Evolutionary conservation across 2,888 invertebrate species (phyloP).

Genomic region (Synanthedon vespiformis): DNA sequence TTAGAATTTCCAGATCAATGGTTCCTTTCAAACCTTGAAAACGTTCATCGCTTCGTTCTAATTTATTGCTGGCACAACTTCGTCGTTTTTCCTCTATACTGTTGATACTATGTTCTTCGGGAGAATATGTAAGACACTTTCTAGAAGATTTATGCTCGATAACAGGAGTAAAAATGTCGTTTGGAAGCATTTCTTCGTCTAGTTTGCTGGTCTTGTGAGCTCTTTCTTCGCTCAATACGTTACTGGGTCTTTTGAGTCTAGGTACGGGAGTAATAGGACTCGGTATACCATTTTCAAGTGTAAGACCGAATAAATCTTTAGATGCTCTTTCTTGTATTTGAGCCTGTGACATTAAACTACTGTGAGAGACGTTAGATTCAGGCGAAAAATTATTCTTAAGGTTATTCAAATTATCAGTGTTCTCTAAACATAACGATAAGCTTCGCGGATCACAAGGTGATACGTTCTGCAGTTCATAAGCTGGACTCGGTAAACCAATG

Average conservation of each 20-base stretch:
- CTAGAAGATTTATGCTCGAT: conserved; percentile 63
- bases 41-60: conserved; percentile 46
- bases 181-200: conserved; percentile 51
- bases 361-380: conserved; percentile 49
- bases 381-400: conserved; percentile 25
- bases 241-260: conserved; percentile 50
- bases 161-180: conserved; percentile 49
- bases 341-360: conserved; percentile 47
- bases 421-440: conserved; percentile 23
- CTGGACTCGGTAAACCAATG: conserved; percentile 58
- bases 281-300: conserved; percentile 60
- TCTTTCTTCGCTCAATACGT: conserved; percentile 52
- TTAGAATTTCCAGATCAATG: conserved; percentile 73
- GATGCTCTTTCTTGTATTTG: conserved; percentile 34
- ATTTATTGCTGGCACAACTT: conserved; percentile 59
- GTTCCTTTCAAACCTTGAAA: conserved; percentile 64
- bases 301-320: conserved; percentile 53
- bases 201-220: conserved; percentile 64
- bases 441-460: conserved; percentile 41
- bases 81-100: conserved; percentile 68
- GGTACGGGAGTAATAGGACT: conserved; percentile 63
- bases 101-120: conserved; percentile 59
- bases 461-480: conserved; percentile 40
- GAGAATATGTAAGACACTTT: conserved; percentile 72
- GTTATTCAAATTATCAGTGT: conserved; percentile 15